Percentiles rank a stretch among this genome's conserved stretches.
These are phyloP conservation scores for Pyrocoelia pectoralis DNA, from an alignment of 2,888 invertebrate genomes.

Conservation along the genomic window DNA sequence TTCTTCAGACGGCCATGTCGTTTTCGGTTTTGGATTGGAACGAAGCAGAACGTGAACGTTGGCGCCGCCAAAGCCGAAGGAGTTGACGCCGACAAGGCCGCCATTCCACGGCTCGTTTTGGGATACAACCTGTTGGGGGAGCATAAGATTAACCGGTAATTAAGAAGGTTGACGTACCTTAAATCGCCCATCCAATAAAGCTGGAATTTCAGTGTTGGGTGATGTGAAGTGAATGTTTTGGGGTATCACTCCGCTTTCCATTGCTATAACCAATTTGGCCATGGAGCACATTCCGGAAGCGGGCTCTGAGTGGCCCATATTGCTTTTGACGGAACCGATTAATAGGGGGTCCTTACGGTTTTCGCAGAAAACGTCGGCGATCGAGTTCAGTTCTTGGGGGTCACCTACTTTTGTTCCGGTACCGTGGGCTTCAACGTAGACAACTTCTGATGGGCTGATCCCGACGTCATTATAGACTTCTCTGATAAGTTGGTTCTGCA, in stretches of 20 bases:
- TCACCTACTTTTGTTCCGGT: conserved; percentile 99
- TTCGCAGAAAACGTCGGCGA: conserved; percentile 90
- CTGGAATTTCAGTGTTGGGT: conserved; percentile 92
- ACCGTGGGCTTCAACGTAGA: conserved; percentile 97
- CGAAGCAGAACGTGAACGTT: conserved; percentile 91
- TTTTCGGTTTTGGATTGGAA: conserved; percentile 77
- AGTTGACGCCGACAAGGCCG: conserved; percentile 92
- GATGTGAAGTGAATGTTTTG: conserved; percentile 87
- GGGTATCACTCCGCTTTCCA: conserved; percentile 91
- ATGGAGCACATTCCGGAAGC: conserved; percentile 90
- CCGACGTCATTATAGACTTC: conserved; percentile 88
- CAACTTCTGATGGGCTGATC: conserved; percentile 82
- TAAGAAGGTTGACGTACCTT: conserved; percentile 65
- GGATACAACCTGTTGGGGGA: conserved; percentile 73
- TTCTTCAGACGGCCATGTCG: conserved; percentile 64
- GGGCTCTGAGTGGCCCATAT: conserved; percentile 98
- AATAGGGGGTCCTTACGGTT: conserved; percentile 80
- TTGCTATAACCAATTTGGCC: conserved; percentile 90
- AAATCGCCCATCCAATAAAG: conserved; percentile 88
- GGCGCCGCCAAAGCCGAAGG: conserved; percentile 98
- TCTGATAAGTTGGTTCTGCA: conserved; percentile 82
- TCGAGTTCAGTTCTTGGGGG: conserved; percentile 96
- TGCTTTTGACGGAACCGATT: conserved; percentile 96
- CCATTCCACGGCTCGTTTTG: conserved; percentile 86
- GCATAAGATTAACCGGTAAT: background rate